Base-by-base conservation (phyloP, 2,888 invertebrate genomes). In the Lysandra bellargus region DNA sequence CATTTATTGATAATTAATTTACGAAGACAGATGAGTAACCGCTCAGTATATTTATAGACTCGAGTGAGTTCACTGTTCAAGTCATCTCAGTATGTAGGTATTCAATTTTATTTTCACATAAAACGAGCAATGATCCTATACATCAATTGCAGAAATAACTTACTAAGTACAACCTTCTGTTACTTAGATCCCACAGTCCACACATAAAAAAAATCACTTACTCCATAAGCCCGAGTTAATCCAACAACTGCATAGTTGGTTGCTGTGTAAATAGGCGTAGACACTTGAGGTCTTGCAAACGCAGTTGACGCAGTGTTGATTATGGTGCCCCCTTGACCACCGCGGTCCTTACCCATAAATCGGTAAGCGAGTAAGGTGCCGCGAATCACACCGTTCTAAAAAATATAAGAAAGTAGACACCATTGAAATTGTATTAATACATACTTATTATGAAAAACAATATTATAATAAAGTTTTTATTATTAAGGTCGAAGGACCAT, bases 241-340 rank as follows among this genome's bases (percentile, higher is more conserved):
- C 96, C 97, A 23, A 97, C 96, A 37, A 97, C 96, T 0, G 97
- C 97, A 85, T 97, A 97, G 87, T 97, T 97, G 23, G 97, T 97
- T 17, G 97, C 97, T 0, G 97, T 96, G 90, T 97, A 97, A 83
- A 97, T 97, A 1, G 97, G 97, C 49, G 96, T 96, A 80, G 97
- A 96, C 6, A 97, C 96, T 85, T 97, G 96, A 0, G 97, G 97
- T 81, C 95, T 94, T 72, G 95, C 92, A 86, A 97, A 96, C 49
- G 96, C 96, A 49, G 96, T 97, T 78, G 97, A 97, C 1, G 97
- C 97, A 4, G 96, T 96, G 90, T 97, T 97, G 75, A 98, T 95
- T 79, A 98, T 96, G 75, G 96, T 95, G n/a, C 97, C 97, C 23
- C 97, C 97, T 78, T 96, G 95, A 0, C 97, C 97, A 23, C 97